Evolutionary conservation across 30 jellyfish, hydroid and myxozoan genomes (phyloP).

Genomic region (Morbakka virulenta): DNA sequence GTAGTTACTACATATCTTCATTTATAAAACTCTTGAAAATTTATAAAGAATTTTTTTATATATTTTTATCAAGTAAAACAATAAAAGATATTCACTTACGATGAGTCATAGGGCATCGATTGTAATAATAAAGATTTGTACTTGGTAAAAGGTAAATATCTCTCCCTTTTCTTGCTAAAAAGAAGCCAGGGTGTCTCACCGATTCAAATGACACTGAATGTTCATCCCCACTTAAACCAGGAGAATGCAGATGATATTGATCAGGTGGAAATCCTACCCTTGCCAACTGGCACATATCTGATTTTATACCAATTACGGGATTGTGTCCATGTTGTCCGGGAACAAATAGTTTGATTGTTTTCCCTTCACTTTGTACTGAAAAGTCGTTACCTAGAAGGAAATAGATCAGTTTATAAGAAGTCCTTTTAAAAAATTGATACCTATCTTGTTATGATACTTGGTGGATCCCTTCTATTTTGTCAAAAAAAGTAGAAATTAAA

Average conservation of each 20-base stretch:
- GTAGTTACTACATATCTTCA: too few species aligned
- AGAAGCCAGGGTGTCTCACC: conserved; percentile 48
- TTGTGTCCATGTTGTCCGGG: conserved; percentile 69
- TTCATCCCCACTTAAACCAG: conserved; percentile 62
- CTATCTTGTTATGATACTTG: too few species aligned
- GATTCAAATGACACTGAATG: conserved; percentile 66
- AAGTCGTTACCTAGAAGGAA: too few species aligned
- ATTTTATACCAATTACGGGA: conserved; percentile 61
- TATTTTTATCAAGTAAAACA: too few species aligned
- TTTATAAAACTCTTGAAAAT: too few species aligned
- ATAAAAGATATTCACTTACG: too few species aligned
- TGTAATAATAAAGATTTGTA: neutral
- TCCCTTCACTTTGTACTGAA: conserved; percentile 7
- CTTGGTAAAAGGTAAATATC: conserved; percentile 46
- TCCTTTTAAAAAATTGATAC: too few species aligned
- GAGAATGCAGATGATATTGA: conserved; percentile 43
- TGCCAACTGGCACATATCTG: conserved; percentile 32
- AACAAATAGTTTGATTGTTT: conserved; percentile 31
- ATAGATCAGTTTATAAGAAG: too few species aligned
- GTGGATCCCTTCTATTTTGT: too few species aligned
- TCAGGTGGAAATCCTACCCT: conserved; percentile 66
- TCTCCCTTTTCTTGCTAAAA: conserved; percentile 56
- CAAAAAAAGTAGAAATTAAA: too few species aligned
- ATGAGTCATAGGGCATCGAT: neutral
- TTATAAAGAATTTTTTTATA: too few species aligned